Evolutionary conservation across 1,140 invertebrate species (phyloP), one percentile per base, ranked within the genome.

Genomic region (Ostrea denselamellosa): DNA sequence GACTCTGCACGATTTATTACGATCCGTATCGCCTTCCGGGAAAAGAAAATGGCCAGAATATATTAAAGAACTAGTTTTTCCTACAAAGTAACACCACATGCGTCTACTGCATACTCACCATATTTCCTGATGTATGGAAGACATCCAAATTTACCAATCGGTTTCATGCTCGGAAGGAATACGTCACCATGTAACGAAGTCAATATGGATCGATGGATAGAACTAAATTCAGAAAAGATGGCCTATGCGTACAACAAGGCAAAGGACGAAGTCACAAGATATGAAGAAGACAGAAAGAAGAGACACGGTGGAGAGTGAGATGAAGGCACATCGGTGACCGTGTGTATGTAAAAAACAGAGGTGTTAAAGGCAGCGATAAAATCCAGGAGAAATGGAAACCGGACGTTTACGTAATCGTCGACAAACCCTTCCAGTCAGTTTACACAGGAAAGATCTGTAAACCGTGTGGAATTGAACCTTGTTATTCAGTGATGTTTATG

Each of bases 31-130:
- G n/a, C 68, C 68, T 77, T 8, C 68, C 8, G n/a, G 68, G 68
- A 77, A 77, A 77, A 77, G 68, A 28, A 77, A 77, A n/a, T 77
- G 68, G 68, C 68, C 68, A n/a, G 68, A 77, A 77, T 77, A 77
- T 77, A 8, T 77, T 8, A 77, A n/a, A 28, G 68, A 77, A 28
- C 28, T 77, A 8, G 68, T 77, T 77, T 77, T 77, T 77, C 68
- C n/a, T 77, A 77, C 68, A 77, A 77, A 8, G 68, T 77, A 22
- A 77, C 68, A 77, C 68, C 68, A 9, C 68, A 77, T 77, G 68
- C 68, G n/a, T 77, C 68, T 28, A 77, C 68, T 8, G 68, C 8
- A 77, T 77, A 77, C 68, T 77, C 68, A 77, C 68, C 68, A 8
- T 77, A 77, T 77, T 77, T 77, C 28, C 68, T 77, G 8, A 77